Conservation (phyloP, 2,888 invertebrate genomes). For the Harpalus rufipes region DNA sequence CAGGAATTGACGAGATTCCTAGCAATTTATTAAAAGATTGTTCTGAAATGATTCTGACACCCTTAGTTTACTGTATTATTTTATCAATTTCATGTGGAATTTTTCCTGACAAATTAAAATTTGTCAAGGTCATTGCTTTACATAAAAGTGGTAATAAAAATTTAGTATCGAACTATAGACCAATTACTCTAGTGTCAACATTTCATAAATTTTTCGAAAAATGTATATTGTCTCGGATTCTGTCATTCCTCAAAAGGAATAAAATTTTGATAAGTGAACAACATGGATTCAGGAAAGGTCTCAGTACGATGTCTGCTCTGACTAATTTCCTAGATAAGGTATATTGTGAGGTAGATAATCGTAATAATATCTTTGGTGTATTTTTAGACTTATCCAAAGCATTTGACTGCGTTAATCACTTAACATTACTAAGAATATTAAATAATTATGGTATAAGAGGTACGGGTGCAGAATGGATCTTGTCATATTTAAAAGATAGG, state of each 20-base stretch:
- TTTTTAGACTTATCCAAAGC: slow-evolving; percentile 36
- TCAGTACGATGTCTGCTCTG: slow-evolving; percentile 4
- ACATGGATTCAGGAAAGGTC: slow-evolving; percentile 13
- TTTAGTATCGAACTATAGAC: neutral
- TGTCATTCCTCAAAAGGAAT: neutral
- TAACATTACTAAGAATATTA: neutral
- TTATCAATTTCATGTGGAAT: neutral
- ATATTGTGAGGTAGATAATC: slow-evolving; percentile 4
- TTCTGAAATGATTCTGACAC: slow-evolving; percentile 2
- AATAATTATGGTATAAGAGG: slow-evolving; percentile 3
- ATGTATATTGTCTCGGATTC: neutral
- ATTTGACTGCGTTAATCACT: slow-evolving; percentile 26
- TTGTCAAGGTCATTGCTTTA: neutral
- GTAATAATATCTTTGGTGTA: slow-evolving; percentile 13
- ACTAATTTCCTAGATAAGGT: slow-evolving; percentile 10
- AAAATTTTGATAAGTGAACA: slow-evolving; percentile 12
- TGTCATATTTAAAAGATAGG: slow-evolving; percentile 18
- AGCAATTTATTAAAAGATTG: slow-evolving; percentile 2
- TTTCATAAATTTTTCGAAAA: neutral
- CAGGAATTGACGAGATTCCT: slow-evolving; percentile 19
- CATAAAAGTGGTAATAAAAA: neutral
- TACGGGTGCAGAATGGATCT: neutral
- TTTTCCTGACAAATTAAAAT: neutral
- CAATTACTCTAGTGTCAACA: neutral
- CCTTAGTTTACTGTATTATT: neutral